Evolutionary conservation across 2,113 vertebrate genomes (phyloP).

Genomic region (Tragelaphus strepsiceros): DNA sequence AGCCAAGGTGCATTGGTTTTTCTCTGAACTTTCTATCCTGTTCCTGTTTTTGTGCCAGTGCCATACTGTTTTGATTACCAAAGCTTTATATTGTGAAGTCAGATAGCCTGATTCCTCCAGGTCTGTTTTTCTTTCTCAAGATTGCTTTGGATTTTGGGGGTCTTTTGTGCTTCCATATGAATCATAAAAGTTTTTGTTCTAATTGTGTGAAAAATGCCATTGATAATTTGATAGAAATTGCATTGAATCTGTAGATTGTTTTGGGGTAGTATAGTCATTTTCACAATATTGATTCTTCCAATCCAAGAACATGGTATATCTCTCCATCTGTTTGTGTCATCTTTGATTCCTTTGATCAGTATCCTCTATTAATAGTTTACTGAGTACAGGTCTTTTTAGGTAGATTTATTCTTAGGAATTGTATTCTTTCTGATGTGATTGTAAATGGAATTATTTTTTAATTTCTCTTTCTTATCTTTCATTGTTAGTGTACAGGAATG

Average conservation of each 20-base stretch:
- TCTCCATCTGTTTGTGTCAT: background rate
- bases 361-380: background rate
- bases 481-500: background rate
- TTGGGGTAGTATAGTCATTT: background rate
- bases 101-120: background rate
- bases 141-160: background rate
- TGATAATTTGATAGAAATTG: background rate
- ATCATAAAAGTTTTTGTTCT: background rate
- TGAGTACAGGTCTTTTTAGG: background rate
- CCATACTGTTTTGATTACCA: background rate
- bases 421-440: background rate
- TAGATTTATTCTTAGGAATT: background rate
- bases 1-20: background rate
- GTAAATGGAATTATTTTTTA: background rate
- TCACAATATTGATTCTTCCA: background rate
- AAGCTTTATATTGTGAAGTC: background rate
- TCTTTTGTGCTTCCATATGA: background rate
- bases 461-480: background rate
- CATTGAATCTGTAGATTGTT: background rate
- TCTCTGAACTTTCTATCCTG: background rate
- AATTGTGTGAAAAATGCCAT: background rate
- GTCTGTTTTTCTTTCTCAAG: background rate
- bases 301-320: background rate
- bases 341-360: background rate
- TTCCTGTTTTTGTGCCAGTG: background rate